Conservation (phyloP, 2,113 vertebrate genomes). For the Gavialis gangeticus region DNA sequence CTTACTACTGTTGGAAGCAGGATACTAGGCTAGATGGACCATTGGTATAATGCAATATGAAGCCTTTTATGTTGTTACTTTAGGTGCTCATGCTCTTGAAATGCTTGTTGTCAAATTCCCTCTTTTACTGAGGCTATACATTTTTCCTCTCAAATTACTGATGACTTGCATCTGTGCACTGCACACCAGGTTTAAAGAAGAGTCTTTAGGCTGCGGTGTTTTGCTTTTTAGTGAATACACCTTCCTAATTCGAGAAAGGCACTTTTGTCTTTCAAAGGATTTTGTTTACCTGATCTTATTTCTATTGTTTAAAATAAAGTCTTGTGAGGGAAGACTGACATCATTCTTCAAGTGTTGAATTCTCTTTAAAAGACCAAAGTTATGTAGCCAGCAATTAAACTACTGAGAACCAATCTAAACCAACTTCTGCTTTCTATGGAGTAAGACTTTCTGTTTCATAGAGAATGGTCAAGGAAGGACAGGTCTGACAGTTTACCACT, state of each 20-base stretch:
- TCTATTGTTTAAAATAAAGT: not conserved
- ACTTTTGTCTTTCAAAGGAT: not conserved
- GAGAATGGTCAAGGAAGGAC: not conserved
- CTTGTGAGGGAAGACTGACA: not conserved
- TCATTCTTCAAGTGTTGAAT: not conserved
- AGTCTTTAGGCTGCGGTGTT: not conserved
- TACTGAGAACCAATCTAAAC: not conserved
- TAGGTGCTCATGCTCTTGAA: not conserved
- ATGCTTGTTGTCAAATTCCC: not conserved
- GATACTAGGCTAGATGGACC: too few species aligned
- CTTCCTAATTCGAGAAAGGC: not conserved
- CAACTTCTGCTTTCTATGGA: not conserved
- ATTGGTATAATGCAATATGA: too few species aligned
- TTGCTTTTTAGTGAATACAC: not conserved
- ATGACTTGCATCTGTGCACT: not conserved
- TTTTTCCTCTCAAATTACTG: not conserved
- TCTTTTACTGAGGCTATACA: not conserved
- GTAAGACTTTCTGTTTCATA: not conserved
- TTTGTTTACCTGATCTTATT: not conserved
- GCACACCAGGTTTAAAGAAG: not conserved
- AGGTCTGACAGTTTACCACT: not conserved
- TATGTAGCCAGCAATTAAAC: not conserved
- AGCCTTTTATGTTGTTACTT: not conserved
- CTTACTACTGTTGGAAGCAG: not conserved
- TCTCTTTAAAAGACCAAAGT: not conserved